Evolutionary conservation across 2,113 vertebrate genomes (phyloP).

Genomic region (Pseudolaguvia tuberculata): DNA sequence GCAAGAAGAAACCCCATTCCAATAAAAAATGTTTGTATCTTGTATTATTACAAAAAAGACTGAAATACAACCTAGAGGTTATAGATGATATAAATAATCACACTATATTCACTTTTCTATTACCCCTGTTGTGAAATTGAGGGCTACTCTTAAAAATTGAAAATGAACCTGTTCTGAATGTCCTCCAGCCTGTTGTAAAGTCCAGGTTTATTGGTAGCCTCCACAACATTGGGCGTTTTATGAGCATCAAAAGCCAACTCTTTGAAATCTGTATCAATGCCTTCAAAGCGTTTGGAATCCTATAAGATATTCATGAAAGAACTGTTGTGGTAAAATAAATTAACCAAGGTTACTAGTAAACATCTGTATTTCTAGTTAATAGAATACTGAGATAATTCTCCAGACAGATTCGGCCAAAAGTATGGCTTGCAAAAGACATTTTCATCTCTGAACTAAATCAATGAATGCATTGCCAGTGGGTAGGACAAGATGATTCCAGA

Average conservation of each 20-base stretch:
- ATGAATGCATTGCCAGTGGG: slow-evolving; percentile 29
- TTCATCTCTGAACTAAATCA: slow-evolving; percentile 35
- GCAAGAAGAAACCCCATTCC: slow-evolving; percentile 27
- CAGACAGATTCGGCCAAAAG: slow-evolving; percentile 36
- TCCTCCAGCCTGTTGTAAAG: slow-evolving; percentile 84
- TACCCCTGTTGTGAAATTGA: background rate
- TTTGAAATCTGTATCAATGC: slow-evolving; percentile 87
- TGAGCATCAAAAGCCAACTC: slow-evolving; percentile 71
- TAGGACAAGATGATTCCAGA: slow-evolving; percentile 24
- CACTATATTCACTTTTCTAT: background rate
- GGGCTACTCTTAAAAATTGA: slow-evolving; percentile 5
- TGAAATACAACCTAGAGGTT: slow-evolving; percentile 13
- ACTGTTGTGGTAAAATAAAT: slow-evolving; percentile 38
- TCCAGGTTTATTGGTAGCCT: slow-evolving; percentile 82
- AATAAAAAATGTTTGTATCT: background rate
- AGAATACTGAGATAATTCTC: slow-evolving; percentile 48
- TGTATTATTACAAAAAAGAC: slow-evolving; percentile 8
- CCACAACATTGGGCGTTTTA: slow-evolving; percentile 84
- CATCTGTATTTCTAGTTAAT: slow-evolving; percentile 57
- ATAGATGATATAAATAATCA: slow-evolving; percentile 6
- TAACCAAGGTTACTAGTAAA: slow-evolving; percentile 53
- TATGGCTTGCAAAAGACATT: slow-evolving; percentile 27
- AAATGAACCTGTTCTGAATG: slow-evolving; percentile 81
- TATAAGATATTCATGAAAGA: slow-evolving; percentile 57
- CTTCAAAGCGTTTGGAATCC: slow-evolving; percentile 86